Conservation (phyloP, 2,888 invertebrate species). For the Meiosimyza platycephala region DNA sequence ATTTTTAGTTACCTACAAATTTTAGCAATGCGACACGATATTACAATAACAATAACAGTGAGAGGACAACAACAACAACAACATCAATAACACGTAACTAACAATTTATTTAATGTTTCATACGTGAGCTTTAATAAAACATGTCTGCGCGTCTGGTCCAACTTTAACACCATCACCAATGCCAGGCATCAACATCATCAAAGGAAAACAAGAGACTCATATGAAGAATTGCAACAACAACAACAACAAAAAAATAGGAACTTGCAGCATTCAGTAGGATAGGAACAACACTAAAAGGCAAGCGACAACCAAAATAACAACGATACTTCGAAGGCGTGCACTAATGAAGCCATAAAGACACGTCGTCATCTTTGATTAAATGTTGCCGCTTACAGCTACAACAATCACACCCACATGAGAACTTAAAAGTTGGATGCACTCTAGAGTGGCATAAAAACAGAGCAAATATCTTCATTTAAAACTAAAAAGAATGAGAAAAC, state of each 20-base stretch:
- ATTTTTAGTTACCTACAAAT: not conserved
- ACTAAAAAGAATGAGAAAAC: too few relatives aligned
- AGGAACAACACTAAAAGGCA: not conserved
- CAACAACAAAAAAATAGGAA: not conserved
- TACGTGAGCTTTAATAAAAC: constrained; percentile 63
- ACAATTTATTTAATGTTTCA: constrained; percentile 65
- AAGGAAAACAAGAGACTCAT: constrained; percentile 14
- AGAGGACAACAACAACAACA: constrained; percentile 20
- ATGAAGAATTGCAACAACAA: constrained; percentile 18
- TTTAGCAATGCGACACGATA: constrained; percentile 19
- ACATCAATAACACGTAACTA: constrained; percentile 56
- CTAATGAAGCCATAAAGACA: constrained; percentile 66
- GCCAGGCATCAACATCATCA: not conserved
- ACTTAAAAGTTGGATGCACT: constrained; percentile 6
- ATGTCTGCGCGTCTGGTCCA: constrained; percentile 35
- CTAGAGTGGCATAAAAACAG: too few relatives aligned
- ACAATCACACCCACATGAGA: constrained; percentile 23
- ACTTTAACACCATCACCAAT: constrained; percentile 7
- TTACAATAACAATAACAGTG: not conserved
- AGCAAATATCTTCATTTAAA: too few relatives aligned
- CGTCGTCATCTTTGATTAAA: constrained; percentile 46
- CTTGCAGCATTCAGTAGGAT: not conserved
- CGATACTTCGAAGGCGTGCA: constrained; percentile 44
- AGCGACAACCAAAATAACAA: constrained; percentile 24
- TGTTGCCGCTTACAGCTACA: constrained; percentile 31